Evolutionary conservation across 2,797 vertebrate genomes (phyloP).

Genomic region (Falco novaeseelandiae): DNA sequence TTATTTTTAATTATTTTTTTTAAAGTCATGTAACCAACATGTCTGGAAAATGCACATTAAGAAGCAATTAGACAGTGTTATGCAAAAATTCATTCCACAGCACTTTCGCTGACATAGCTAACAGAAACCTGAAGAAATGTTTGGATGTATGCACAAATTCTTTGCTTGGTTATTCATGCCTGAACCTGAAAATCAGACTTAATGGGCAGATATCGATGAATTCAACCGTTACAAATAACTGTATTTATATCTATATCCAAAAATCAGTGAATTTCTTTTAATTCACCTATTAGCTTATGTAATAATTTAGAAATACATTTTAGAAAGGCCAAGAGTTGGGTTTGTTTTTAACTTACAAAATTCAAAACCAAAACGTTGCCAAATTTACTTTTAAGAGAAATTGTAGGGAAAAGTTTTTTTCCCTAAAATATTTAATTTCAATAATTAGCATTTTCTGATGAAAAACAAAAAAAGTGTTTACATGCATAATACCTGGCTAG

Average conservation of each 20-base stretch:
- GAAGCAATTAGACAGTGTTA: background rate
- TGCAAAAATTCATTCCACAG: background rate
- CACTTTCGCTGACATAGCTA: background rate
- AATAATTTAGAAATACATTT: background rate
- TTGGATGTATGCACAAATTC: background rate
- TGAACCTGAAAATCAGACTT: background rate
- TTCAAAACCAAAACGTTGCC: background rate
- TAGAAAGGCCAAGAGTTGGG: accelerated
- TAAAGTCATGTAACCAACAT: accelerated
- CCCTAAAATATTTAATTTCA: background rate
- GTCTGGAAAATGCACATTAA: background rate
- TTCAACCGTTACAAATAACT: background rate
- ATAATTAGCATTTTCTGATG: background rate
- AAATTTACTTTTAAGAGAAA: background rate
- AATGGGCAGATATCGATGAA: background rate
- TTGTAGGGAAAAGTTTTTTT: background rate
- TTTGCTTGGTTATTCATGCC: background rate
- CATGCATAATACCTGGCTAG: background rate
- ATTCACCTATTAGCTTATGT: background rate
- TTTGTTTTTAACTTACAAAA: background rate
- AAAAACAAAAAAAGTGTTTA: background rate
- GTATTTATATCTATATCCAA: background rate
- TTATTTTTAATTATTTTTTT: background rate
- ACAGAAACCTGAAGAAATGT: background rate
- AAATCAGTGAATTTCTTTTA: background rate